phyloP scores from a whole-genome alignment of 2,797 vertebrate genomes.

The Cyclopterus lumpus region DNA sequence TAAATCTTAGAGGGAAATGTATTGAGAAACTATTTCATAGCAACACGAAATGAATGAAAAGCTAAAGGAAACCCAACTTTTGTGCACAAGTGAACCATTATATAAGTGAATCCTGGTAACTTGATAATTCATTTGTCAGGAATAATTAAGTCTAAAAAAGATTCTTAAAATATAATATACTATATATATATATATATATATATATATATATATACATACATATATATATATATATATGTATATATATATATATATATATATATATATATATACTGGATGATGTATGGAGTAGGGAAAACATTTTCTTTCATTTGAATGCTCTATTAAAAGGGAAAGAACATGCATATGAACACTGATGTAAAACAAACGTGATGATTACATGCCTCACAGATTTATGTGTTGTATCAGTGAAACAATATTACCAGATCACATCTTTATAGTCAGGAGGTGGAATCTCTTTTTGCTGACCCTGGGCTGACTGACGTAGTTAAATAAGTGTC shows the following conservation, averaged over 20 bases:
- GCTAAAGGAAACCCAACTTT: constrained; percentile 7
- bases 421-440: constrained; percentile 12
- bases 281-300: not conserved
- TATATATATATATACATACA: too few relatives aligned
- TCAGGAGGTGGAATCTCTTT: constrained; percentile 4
- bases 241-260: too few relatives aligned
- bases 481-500: not conserved
- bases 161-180: not conserved
- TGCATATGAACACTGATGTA: constrained; percentile 28
- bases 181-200: too few relatives aligned
- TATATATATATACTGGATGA: not conserved
- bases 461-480: not conserved
- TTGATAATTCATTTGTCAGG: constrained; percentile 1
- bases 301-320: not conserved
- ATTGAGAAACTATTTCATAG: constrained; percentile 2
- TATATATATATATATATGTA: too few relatives aligned
- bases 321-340: constrained; percentile 15
- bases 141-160: not conserved
- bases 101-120: not conserved
- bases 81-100: not conserved
- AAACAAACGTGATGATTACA: constrained; percentile 26
- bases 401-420: constrained; percentile 5
- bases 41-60: constrained; percentile 3
- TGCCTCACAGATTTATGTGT: constrained; percentile 14
- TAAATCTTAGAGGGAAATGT: constrained; percentile 6